Conservation (phyloP, 2,888 invertebrate species). For the Incurvaria masculella region DNA sequence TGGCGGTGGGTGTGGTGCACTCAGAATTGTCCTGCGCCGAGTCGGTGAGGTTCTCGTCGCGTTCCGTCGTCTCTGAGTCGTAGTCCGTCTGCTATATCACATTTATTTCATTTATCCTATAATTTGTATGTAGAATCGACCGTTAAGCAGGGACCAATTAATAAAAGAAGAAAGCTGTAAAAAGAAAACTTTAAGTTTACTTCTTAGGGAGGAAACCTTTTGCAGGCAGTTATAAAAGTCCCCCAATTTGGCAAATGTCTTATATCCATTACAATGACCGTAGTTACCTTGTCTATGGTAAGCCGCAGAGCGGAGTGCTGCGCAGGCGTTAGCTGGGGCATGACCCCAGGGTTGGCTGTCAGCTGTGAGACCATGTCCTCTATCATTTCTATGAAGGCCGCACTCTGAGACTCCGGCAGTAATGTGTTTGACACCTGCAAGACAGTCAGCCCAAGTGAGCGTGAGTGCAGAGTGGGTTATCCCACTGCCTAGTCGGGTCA, state of each 20-base stretch:
- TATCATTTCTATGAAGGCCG: conserved; percentile 77
- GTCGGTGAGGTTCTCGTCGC: conserved; percentile 50
- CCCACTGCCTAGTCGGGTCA: too few species aligned
- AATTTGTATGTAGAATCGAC: too few species aligned
- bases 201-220: too few species aligned
- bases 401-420: conserved; percentile 72
- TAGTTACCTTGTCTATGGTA: conserved; percentile 47
- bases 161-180: too few species aligned
- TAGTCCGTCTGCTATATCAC: conserved; percentile 47
- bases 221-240: too few species aligned
- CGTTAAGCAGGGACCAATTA: too few species aligned
- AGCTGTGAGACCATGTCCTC: conserved; percentile 84
- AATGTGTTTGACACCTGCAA: conserved; percentile 72
- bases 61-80: conserved; percentile 51
- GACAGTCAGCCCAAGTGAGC: too few species aligned
- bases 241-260: too few species aligned
- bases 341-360: conserved; percentile 70
- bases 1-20: conserved; percentile 52
- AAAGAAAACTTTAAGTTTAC: too few species aligned
- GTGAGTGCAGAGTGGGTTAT: too few species aligned
- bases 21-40: conserved; percentile 54
- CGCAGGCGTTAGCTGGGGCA: conserved; percentile 56
- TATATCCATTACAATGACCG: too few species aligned
- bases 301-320: conserved; percentile 31
- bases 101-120: too few species aligned